Conservation (phyloP, 2,888 invertebrate species). For the Ditylenchus weischeri region DNA sequence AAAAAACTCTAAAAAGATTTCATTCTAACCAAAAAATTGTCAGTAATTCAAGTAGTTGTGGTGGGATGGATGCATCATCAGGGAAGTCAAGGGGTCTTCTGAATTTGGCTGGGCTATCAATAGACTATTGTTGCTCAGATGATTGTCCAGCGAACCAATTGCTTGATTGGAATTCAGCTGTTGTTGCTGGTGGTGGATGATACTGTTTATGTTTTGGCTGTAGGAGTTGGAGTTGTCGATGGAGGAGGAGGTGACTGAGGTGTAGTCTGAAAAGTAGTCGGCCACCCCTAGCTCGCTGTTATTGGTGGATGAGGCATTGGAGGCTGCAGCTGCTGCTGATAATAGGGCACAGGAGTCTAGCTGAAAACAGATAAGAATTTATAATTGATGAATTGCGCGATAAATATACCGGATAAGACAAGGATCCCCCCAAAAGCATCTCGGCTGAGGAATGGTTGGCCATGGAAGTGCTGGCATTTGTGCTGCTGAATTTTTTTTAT, state of each 20-base stretch:
- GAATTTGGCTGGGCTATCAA: no score
- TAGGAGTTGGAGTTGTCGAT: background rate
- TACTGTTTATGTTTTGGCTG: background rate
- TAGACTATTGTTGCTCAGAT: no score
- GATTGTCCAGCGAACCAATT: no score
- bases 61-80: no score
- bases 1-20: no score
- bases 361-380: background rate
- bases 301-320: background rate
- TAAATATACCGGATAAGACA: background rate
- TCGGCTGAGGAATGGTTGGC: conserved; percentile 8
- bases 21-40: no score
- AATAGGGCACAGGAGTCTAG: background rate
- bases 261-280: conserved; percentile 2
- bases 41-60: no score
- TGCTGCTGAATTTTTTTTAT: no score
- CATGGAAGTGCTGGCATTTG: background rate
- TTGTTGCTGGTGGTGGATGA: background rate
- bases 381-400: no score
- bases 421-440: conserved; percentile 13
- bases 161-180: background rate
- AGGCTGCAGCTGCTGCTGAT: conserved; percentile 4
- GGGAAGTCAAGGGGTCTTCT: no score
- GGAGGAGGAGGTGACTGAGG: background rate
- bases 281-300: background rate